Evolutionary conservation across 2,797 vertebrate genomes (phyloP).

Genomic region (Mormyrops attenuatus): DNA sequence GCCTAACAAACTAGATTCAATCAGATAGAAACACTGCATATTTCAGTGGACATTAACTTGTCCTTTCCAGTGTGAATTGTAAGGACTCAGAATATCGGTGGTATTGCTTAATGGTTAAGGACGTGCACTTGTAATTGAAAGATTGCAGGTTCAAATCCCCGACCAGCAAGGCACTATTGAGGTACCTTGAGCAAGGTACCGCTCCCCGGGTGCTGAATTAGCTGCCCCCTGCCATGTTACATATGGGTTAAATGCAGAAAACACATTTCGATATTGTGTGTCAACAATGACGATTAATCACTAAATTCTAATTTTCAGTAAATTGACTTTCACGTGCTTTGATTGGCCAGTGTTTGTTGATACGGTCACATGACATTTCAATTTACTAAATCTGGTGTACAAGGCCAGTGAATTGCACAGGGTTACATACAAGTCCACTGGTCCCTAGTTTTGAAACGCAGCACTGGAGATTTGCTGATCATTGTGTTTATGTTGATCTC

Average conservation of each 20-base stretch:
- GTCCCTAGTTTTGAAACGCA: not conserved
- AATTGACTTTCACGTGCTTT: not conserved
- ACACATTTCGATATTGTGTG: too few relatives aligned
- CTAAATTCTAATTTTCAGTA: not conserved
- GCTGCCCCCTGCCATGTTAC: too few relatives aligned
- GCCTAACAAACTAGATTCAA: not conserved
- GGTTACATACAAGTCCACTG: not conserved
- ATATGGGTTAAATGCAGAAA: too few relatives aligned
- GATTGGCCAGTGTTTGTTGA: not conserved
- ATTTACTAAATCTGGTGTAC: not conserved
- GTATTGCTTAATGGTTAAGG: not conserved
- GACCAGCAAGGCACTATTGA: too few relatives aligned
- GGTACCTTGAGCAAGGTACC: too few relatives aligned
- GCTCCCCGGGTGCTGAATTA: too few relatives aligned
- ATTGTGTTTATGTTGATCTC: not conserved
- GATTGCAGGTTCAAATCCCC: too few relatives aligned
- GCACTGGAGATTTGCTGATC: not conserved
- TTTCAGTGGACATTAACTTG: not conserved
- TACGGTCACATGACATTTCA: not conserved
- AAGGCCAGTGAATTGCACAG: not conserved
- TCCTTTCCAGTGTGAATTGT: not conserved
- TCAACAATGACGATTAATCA: too few relatives aligned
- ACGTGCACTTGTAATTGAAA: too few relatives aligned
- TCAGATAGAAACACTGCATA: not conserved
- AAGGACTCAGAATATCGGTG: not conserved